Conservation (phyloP, 30 jellyfish, hydroid and myxozoan species). For the Hydractinia symbiolongicarpus region DNA sequence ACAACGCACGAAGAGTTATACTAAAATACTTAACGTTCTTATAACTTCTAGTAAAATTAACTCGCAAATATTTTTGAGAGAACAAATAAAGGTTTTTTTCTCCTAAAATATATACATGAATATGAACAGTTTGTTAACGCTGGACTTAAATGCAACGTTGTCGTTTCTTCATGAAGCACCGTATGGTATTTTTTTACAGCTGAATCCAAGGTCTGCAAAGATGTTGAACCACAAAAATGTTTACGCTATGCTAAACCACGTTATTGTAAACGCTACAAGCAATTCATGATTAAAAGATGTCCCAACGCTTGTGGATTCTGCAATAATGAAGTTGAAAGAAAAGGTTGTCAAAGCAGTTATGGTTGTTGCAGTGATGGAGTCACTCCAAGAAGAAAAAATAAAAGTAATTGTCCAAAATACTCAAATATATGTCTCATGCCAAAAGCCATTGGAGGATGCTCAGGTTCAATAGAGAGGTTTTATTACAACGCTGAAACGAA, state of each 20-base stretch:
- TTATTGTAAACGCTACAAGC: constrained; percentile 52
- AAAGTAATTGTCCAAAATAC: constrained; percentile 26
- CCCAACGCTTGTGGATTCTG: constrained; percentile 78
- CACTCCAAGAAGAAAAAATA: constrained; percentile 45
- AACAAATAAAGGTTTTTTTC: no score
- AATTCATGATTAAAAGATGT: constrained; percentile 52
- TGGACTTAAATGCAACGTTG: no score
- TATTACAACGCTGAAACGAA: constrained; percentile 50
- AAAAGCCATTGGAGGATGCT: constrained; percentile 61
- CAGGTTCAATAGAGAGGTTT: constrained; percentile 43
- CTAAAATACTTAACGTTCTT: no score
- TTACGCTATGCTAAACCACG: constrained; percentile 23
- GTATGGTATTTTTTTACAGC: no score
- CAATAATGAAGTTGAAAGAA: constrained; percentile 39
- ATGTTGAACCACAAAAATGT: constrained; percentile 36
- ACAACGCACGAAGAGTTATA: not conserved
- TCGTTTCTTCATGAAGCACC: no score
- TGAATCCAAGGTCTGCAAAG: constrained; percentile 30
- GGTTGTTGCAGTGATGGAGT: constrained; percentile 91
- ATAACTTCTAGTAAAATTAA: no score
- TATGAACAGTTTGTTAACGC: no score
- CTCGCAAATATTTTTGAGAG: no score
- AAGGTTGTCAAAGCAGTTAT: constrained; percentile 72
- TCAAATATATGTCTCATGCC: constrained; percentile 81
- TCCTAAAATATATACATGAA: no score